Evolutionary conservation across 2,797 vertebrate genomes (phyloP), one percentile per base, ranked within the genome.

Genomic region (Carcharodon carcharias): DNA sequence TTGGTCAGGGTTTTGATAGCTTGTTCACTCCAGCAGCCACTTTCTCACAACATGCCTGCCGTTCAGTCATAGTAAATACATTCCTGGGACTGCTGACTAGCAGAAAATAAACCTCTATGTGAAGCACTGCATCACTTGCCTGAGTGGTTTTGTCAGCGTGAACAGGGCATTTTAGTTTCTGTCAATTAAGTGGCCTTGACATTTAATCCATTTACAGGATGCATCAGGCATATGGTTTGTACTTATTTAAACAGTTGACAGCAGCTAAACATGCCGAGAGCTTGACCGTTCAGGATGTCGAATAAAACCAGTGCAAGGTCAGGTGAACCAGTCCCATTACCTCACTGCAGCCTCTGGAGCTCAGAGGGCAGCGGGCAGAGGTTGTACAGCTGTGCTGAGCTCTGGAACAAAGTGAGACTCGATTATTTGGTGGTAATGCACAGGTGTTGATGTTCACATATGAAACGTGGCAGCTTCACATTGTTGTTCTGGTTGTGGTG

Each of bases 171-270:
- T 85, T 89, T 89, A 58, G 28, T 89, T 58, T 89, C 54, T 58
- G 56, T 58, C 50, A 56, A 16, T 18, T 85, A 85, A 50, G 45
- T 50, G 87, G 50, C 87, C 54, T 58, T 28, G 87, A 89, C 58
- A n/a, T 61, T 56, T 91, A 91, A 91, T 91, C 88, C 88, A 91
- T 61, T 91, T 91, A 35, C 28, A 61, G 88, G 88, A 14, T 61
- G 58, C 88, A 91, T 21, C 35, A 18, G 88, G 58, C 88, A 63
- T 63, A 61, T 61, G 88, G 31, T n/a, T 63, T 23, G 5, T 16
- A 91, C 31, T 61, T n/a, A 91, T 58, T 89, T 89, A 89, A 35
- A 91, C 31, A 91, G 58, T 35, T 91, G 58, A 63, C 56, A n/a
- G 58, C 58, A 89, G 54, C 50, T 58, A 35, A 89, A 89, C 50